These are phyloP conservation scores for Poeciliopsis occidentalis DNA, from an alignment of 2,113 vertebrate species.

Conservation along the genomic window DNA sequence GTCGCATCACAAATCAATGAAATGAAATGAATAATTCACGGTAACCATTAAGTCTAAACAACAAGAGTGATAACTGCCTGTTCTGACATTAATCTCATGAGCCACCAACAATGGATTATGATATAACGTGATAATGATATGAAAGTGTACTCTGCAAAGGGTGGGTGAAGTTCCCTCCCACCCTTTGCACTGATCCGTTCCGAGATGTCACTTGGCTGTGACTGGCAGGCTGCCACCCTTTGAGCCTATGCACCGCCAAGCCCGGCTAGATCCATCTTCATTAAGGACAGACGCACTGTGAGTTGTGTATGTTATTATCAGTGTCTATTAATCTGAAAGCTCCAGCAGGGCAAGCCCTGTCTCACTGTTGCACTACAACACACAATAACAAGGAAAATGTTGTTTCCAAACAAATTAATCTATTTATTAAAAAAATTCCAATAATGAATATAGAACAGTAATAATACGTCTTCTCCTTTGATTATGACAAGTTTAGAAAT, in stretches of 20 bases:
- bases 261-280: conserved; percentile 75
- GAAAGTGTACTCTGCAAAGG: conserved; percentile 60
- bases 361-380: conserved; percentile 44
- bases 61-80: conserved; percentile 70
- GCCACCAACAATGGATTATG: conserved; percentile 74
- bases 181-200: conserved; percentile 63
- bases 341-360: conserved; percentile 62
- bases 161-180: conserved; percentile 49
- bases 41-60: conserved; percentile 70
- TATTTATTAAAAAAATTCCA: conserved; percentile 19
- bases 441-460: conserved; percentile 38
- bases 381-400: conserved; percentile 23
- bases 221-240: conserved; percentile 73
- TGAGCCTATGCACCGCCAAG: conserved; percentile 57
- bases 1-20: conserved; percentile 67
- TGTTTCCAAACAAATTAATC: conserved; percentile 4
- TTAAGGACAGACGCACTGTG: conserved; percentile 67
- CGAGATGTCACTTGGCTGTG: conserved; percentile 71
- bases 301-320: conserved; percentile 75
- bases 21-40: conserved; percentile 77
- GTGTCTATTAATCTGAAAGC: conserved; percentile 74
- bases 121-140: conserved; percentile 76
- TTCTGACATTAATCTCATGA: conserved; percentile 71
- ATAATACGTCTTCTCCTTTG: conserved; percentile 39
- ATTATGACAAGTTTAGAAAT: conserved; percentile 23